Evolutionary conservation across 2,113 vertebrate species (phyloP), one percentile per base, ranked within the genome.

Genomic region (Hucho hucho): DNA sequence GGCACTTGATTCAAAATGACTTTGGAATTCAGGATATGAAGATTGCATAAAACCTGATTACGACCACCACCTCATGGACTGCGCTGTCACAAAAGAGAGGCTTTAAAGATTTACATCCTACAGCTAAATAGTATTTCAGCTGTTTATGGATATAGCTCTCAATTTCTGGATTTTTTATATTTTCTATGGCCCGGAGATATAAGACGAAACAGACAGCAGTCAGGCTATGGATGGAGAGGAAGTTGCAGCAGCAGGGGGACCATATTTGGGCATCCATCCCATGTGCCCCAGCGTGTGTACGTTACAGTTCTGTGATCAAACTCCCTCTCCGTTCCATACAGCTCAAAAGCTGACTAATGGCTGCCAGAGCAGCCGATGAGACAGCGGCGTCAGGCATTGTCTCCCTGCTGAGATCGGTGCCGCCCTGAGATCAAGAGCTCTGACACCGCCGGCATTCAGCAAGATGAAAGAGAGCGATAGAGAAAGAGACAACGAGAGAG

Each of bases 301-400:
- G 12, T 64, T 22, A 26, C 69, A 67, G 46, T 65, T 77, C 70
- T 24, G 68, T 79, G 79, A 79, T 84, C 72, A 74, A 74, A n/a
- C 47, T 32, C 74, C 79, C 75, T 77, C 58, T 67, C 64, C 18
- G 6, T 4, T 76, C 65, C 71, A 65, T 22, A 26, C 67, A 46
- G 69, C 70, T 75, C 32, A 76, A 66, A 81, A 69, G 26, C 64
- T 56, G 64, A 66, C 63, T 72, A 79, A 75, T 68, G 71, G 64
- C 78, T 76, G 64, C 64, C 28, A 73, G 65, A 18, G n/a, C 70
- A 69, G 6, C 56, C 12, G 20, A 32, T 64, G 74, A 76, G 63
- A 53, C 49, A 14, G 14, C 16, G 14, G 16, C 49, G 4, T 53
- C 49, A 53, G 59, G 28, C 53, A 63, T 46, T 71, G 58, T 46